Evolutionary conservation across 2,888 invertebrate genomes (phyloP), one percentile per base, ranked within the genome.

Genomic region (Chorisops tibialis): DNA sequence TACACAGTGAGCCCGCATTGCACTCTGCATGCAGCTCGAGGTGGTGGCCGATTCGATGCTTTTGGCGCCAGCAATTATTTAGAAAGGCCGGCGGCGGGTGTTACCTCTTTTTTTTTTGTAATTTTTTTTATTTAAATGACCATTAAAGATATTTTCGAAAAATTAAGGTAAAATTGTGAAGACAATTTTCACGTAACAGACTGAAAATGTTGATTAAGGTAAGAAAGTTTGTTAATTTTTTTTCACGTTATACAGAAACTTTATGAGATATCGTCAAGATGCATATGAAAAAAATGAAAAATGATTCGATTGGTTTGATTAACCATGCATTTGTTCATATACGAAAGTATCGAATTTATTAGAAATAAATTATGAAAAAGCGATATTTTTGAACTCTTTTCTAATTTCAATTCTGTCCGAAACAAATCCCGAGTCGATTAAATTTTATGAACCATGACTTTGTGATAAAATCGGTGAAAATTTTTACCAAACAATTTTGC

Each of bases 391-490:
- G n/a, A n/a, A 7, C 30, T 45, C 30, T 45, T 30, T 56, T 56
- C 18, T 56, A 30, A 30, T 35, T 16, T 21, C n/a, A 54, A 11
- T 14, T 16, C 30, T 45, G 35, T 24, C 45, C 45, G 30, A 16
- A n/a, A 41, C 24, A 11, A 43, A 52, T 52, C 19, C 38, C 21
- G 24, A 35, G 43, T 56, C 43, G 30, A 45, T 30, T 30, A 39
- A 56, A 56, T 9, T 14, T 16, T 43, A 39, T 45, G 43, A 45
- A 43, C 43, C 56, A 30, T 56, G 56, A 45, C 56, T 56, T 21
- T 56, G 30, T 43, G 35, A 56, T 30, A 30, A 30, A 30, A 16
- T 9, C 43, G 11, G 3, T 19, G 30, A 24, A 21, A 30, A 35
- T 14, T 35, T 43, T 56, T 39, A 43, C 56, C 56, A n/a, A n/a